Conservation (phyloP, 2,113 vertebrate genomes). For the Cinclus mexicanus region DNA sequence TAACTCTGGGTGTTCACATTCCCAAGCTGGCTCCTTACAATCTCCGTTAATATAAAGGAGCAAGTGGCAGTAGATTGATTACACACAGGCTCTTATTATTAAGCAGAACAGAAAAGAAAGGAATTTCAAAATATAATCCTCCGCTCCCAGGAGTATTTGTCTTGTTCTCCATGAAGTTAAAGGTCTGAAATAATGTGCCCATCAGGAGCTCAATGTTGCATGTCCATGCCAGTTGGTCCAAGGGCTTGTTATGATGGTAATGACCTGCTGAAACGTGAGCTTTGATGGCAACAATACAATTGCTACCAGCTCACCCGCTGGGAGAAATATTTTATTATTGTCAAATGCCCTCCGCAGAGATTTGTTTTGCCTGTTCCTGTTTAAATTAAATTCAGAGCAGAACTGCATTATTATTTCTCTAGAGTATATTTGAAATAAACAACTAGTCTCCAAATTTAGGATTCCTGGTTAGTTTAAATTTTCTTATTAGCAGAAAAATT, state of each 20-base stretch:
- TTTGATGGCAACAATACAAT: constrained; percentile 80
- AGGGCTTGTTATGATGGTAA: constrained; percentile 87
- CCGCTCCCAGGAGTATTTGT: constrained; percentile 76
- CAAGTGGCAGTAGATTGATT: constrained; percentile 69
- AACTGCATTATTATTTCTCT: constrained; percentile 77
- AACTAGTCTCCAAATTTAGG: constrained; percentile 75
- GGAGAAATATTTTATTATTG: constrained; percentile 88
- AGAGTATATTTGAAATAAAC: constrained; percentile 81
- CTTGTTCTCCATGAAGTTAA: constrained; percentile 80
- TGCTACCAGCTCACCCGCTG: constrained; percentile 83
- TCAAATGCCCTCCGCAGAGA: constrained; percentile 80
- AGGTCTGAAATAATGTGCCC: constrained; percentile 84
- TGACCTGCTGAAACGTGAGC: constrained; percentile 81
- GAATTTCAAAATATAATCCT: constrained; percentile 80
- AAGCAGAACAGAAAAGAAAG: constrained; percentile 74
- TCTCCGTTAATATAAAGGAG: neutral
- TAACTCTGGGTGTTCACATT: neutral
- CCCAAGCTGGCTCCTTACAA: neutral
- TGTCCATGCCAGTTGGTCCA: constrained; percentile 85
- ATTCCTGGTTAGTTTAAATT: constrained; percentile 76
- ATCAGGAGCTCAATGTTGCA: constrained; percentile 85
- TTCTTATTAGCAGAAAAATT: constrained; percentile 80
- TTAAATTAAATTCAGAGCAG: constrained; percentile 83
- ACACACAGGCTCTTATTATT: constrained; percentile 69
- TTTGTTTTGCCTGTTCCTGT: constrained; percentile 83